Conservation (phyloP, 2,797 vertebrate genomes). For the Danionella dracula region DNA sequence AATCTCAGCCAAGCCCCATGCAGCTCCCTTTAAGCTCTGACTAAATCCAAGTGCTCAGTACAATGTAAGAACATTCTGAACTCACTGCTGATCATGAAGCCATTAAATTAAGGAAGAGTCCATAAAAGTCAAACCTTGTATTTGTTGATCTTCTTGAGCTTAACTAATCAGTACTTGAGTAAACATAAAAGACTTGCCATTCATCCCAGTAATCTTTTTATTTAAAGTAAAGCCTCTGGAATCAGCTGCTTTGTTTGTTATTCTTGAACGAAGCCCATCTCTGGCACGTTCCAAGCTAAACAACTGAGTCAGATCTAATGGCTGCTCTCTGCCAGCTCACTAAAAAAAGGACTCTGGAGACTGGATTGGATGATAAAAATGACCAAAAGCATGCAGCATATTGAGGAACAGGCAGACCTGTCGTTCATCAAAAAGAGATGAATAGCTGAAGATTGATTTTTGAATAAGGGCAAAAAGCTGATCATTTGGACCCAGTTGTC, state of each 20-base stretch:
- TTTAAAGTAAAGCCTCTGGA: constrained; percentile 4
- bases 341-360: background rate
- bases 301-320: background rate
- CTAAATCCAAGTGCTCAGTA: background rate
- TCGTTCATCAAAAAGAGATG: background rate
- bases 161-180: constrained; percentile 9
- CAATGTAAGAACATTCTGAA: too few relatives aligned
- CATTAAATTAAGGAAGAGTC: too few relatives aligned
- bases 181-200: background rate
- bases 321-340: constrained; percentile 5
- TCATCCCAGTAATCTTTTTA: constrained; percentile 6
- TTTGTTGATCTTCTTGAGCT: constrained; percentile 10
- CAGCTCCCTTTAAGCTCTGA: too few relatives aligned
- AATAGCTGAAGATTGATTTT: too few relatives aligned
- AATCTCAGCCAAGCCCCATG: too few relatives aligned
- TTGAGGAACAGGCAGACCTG: background rate
- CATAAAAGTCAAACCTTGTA: constrained; percentile 11
- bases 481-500: too few relatives aligned
- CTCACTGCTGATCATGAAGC: too few relatives aligned
- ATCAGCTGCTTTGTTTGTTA: constrained; percentile 16
- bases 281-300: constrained; percentile 1
- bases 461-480: too few relatives aligned
- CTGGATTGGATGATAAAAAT: background rate
- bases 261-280: constrained; percentile 18
- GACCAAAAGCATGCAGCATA: background rate